Evolutionary conservation across 2,113 vertebrate genomes (phyloP).

Genomic region (Motacilla alba): DNA sequence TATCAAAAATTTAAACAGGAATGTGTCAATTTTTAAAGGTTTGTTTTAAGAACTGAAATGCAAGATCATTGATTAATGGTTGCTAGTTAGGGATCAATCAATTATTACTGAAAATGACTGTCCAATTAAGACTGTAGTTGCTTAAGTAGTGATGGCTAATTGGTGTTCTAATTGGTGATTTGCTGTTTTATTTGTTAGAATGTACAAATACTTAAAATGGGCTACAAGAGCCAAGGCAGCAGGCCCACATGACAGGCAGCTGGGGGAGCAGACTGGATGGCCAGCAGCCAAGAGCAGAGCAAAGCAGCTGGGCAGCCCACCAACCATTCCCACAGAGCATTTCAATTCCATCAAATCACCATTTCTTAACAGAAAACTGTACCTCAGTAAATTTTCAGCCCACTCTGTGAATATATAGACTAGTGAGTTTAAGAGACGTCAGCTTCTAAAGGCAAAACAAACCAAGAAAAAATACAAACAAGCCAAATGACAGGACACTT

Average conservation of each 20-base stretch:
- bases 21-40: not conserved
- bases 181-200: constrained; percentile 32
- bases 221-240: constrained; percentile 26
- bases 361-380: not conserved
- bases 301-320: constrained; percentile 63
- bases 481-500: not conserved
- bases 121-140: constrained; percentile 13
- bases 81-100: constrained; percentile 3
- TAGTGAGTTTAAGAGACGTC: not conserved
- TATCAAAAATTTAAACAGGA: not conserved
- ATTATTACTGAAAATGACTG: constrained; percentile 28
- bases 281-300: constrained; percentile 53
- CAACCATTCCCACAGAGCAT: constrained; percentile 42
- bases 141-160: constrained; percentile 29
- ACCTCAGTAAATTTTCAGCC: not conserved
- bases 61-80: not conserved
- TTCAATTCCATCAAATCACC: constrained; percentile 19
- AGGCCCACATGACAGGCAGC: constrained; percentile 52
- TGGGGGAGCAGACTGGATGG: constrained; percentile 48
- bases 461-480: not conserved
- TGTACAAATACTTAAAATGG: constrained; percentile 44
- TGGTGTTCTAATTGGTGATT: constrained; percentile 54
- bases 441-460: constrained; percentile 6
- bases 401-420: not conserved
- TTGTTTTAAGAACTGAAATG: not conserved